Evolutionary conservation across 2,888 invertebrate species (phyloP), one percentile per base, ranked within the genome.

Genomic region (Xestia c-nigrum): DNA sequence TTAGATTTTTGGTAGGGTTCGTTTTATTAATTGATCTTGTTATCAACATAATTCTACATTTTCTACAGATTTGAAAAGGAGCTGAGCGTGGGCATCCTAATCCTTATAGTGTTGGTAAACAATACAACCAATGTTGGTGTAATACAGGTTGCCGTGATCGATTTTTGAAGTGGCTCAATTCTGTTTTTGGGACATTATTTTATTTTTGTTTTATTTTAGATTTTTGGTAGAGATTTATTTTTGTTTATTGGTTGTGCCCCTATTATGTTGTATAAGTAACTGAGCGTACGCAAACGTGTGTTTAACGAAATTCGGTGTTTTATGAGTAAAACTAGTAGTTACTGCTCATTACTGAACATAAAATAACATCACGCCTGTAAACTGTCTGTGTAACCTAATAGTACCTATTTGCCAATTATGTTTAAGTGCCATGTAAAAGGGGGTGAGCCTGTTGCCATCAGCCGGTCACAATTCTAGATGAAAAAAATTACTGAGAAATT

Each of bases 21-120:
- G 40, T 31, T 67, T 81, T 72, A 72, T 83, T 83, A 78, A 83
- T 83, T 72, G 71, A 47, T 66, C 31, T 31, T 31, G 31, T 31
- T 31, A 31, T 31, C 31, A 31, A 31, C 31, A 31, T 31, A 31
- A 31, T 31, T 31, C 31, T 31, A 31, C 3, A 31, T 31, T 31
- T 2, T 31, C 1, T 3, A 31, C 31, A 31, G 31, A 31, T 31
- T 10, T 55, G 4, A 12, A 31, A 50, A 31, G 21, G 43, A 61
- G 59, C 40, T 31, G 31, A 31, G 31, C 31, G 31, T 31, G 3
- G 31, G 31, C 31, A 31, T 31, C 1, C 31, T 2, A 31, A 80
- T 78, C 68, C 74, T 61, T 83, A 66, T 74, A 16, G 78, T 87
- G 87, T 89, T 84, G 85, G 87, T 86, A 90, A 88, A 91, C 90